Conservation (phyloP, 30 jellyfish, hydroid and myxozoan genomes). For the Aurelia sp. region DNA sequence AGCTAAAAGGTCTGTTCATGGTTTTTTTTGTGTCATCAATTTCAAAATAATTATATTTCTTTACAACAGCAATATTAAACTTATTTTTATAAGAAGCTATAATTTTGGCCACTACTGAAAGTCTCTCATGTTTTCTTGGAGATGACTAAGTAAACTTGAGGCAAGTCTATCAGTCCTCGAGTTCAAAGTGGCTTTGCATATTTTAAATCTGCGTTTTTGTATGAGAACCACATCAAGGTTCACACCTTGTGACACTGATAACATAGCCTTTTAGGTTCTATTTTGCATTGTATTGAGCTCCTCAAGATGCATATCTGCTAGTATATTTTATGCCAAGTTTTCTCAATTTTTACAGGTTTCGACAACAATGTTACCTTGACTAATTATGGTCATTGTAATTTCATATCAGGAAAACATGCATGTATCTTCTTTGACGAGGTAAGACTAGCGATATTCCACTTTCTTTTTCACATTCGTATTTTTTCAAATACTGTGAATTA, state of each 20-base stretch:
- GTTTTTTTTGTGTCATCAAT: neutral
- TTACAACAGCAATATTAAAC: too few relatives aligned
- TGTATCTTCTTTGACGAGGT: slow-evolving; percentile 95
- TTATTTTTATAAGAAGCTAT: too few relatives aligned
- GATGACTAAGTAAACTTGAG: too few relatives aligned
- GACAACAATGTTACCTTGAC: slow-evolving; percentile 84
- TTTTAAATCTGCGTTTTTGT: neutral
- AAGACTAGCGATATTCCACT: neutral
- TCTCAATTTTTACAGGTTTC: slow-evolving; percentile 52
- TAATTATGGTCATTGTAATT: slow-evolving; percentile 84
- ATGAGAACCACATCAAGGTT: neutral
- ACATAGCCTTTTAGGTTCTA: neutral
- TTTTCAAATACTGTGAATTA: too few relatives aligned
- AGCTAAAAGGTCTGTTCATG: too few relatives aligned
- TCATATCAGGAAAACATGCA: slow-evolving; percentile 92
- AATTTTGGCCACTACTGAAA: too few relatives aligned
- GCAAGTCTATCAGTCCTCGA: neutral
- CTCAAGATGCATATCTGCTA: neutral
- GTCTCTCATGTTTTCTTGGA: too few relatives aligned
- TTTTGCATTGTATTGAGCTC: neutral
- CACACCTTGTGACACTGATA: neutral
- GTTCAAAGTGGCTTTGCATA: neutral
- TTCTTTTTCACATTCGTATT: too few relatives aligned
- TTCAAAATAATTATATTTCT: neutral
- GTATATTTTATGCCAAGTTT: neutral